Evolutionary conservation across 2,797 vertebrate species (phyloP).

Genomic region (Rhynchonycteris naso): DNA sequence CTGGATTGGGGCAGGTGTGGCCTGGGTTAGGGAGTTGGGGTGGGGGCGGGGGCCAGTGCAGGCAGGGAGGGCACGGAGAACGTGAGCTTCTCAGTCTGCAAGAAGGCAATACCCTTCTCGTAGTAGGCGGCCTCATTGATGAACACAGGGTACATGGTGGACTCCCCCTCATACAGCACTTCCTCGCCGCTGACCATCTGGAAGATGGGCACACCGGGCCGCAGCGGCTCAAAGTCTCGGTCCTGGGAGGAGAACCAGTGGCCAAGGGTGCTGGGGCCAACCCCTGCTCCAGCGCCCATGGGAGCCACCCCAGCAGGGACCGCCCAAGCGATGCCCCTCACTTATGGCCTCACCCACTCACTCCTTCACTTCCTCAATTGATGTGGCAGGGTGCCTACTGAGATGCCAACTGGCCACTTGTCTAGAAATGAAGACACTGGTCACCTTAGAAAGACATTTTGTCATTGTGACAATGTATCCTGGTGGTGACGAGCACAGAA

Average conservation of each 20-base stretch:
- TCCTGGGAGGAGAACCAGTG: slow-evolving; percentile 5
- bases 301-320: not conserved
- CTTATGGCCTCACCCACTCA: fast-evolving
- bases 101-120: slow-evolving; percentile 89
- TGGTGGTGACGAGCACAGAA: fast-evolving
- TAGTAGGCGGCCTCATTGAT: slow-evolving; percentile 92
- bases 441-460: not conserved
- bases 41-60: fast-evolving
- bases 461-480: not conserved
- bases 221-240: slow-evolving; percentile 88
- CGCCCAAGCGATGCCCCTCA: not conserved
- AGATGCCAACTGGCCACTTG: not conserved
- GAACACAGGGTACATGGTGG: slow-evolving; percentile 87
- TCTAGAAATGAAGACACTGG: not conserved
- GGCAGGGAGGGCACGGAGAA: slow-evolving; percentile 59
- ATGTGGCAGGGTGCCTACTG: not conserved
- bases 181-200: slow-evolving; percentile 87
- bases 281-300: not conserved
- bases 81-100: slow-evolving; percentile 49
- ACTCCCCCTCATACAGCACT: slow-evolving; percentile 84
- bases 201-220: slow-evolving; percentile 87
- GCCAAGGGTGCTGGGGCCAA: not conserved
- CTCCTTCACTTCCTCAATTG: not conserved
- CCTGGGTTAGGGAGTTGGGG: not conserved
- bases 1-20: not conserved